These are phyloP conservation scores for Pantherophis guttatus DNA, from an alignment of 2,113 vertebrate genomes.

Conservation along the genomic window DNA sequence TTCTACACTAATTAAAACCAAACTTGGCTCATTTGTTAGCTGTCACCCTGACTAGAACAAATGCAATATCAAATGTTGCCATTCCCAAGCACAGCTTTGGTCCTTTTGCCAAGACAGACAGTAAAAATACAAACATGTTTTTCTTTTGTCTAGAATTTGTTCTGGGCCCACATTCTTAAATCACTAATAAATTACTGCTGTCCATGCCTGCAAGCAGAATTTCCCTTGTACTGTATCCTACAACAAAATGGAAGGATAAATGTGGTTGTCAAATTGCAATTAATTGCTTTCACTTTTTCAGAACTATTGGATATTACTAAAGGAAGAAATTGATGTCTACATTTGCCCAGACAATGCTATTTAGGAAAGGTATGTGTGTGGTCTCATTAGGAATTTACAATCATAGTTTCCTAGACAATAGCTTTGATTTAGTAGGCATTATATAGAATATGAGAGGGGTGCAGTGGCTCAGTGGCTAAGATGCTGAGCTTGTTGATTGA, in stretches of 20 bases:
- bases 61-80: slow-evolving; percentile 59
- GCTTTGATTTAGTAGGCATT: background rate
- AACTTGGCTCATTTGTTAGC: slow-evolving; percentile 53
- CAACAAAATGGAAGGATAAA: slow-evolving; percentile 58
- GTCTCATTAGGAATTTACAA: background rate
- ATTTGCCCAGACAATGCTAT: background rate
- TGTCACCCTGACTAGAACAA: slow-evolving; percentile 56
- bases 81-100: slow-evolving; percentile 54
- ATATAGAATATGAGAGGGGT: no score
- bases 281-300: slow-evolving; percentile 40
- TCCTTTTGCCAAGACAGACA: slow-evolving; percentile 56
- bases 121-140: slow-evolving; percentile 67
- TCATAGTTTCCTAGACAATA: background rate
- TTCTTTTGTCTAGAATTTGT: slow-evolving; percentile 69
- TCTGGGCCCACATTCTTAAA: slow-evolving; percentile 59
- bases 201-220: slow-evolving; percentile 33
- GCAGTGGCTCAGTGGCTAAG: no score
- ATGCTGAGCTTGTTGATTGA: no score
- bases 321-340: slow-evolving; percentile 19
- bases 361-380: background rate
- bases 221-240: slow-evolving; percentile 50
- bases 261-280: slow-evolving; percentile 50
- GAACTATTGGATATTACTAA: slow-evolving; percentile 7
- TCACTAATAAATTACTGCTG: slow-evolving; percentile 57
- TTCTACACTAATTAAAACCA: slow-evolving; percentile 65